Conservation (phyloP, 2,888 invertebrate species). For the Epistrophe eligans region DNA sequence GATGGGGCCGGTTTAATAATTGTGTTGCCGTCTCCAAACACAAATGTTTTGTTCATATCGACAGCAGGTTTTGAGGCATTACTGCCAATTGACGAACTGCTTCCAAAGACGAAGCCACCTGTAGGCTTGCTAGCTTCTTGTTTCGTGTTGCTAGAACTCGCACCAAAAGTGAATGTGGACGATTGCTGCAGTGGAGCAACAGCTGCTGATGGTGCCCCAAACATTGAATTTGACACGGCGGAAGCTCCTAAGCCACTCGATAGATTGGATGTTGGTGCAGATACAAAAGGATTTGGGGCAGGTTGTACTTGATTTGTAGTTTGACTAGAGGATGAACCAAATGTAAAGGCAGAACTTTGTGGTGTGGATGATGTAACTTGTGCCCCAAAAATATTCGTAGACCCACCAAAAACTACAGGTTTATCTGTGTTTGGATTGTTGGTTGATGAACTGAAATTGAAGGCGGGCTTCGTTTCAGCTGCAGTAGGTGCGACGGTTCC, state of each 20-base stretch:
- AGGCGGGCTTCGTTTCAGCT: constrained; percentile 69
- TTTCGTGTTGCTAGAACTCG: constrained; percentile 32
- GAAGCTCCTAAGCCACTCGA: background rate
- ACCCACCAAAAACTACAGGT: constrained; percentile 38
- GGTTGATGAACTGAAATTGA: constrained; percentile 77
- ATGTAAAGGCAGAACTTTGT: constrained; percentile 52
- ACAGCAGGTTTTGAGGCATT: constrained; percentile 63
- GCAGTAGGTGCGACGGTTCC: constrained; percentile 41
- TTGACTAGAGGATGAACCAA: constrained; percentile 41
- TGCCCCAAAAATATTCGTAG: constrained; percentile 77
- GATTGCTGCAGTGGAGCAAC: constrained; percentile 54
- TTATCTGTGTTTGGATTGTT: constrained; percentile 29
- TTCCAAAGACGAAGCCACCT: constrained; percentile 66
- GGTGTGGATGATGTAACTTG: constrained; percentile 73
- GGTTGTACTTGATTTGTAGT: constrained; percentile 29
- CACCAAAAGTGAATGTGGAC: constrained; percentile 50
- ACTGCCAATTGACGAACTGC: constrained; percentile 66
- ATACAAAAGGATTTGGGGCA: constrained; percentile 42
- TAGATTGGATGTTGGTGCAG: constrained; percentile 1
- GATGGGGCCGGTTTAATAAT: constrained; percentile 42
- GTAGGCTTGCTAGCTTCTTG: constrained; percentile 42
- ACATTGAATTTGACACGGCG: constrained; percentile 31
- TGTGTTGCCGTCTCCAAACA: constrained; percentile 62
- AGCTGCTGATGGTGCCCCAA: constrained; percentile 52
- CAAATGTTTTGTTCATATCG: constrained; percentile 66